These are phyloP conservation scores for Lycodopsis pacificus DNA, from an alignment of 2,797 vertebrate species.

Conservation along the genomic window DNA sequence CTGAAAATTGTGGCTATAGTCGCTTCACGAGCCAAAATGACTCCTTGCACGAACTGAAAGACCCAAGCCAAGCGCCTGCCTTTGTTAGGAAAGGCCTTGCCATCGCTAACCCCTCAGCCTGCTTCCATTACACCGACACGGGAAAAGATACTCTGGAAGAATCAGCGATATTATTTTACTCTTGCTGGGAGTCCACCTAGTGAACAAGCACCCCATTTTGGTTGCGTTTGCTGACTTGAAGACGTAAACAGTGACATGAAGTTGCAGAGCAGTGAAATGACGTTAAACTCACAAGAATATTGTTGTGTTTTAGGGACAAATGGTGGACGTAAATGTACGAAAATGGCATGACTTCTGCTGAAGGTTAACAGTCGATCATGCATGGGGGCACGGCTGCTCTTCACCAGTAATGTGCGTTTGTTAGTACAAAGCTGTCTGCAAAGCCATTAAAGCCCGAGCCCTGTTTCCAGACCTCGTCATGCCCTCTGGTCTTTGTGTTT, in stretches of 20 bases:
- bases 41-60: slow-evolving; percentile 44
- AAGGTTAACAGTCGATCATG: slow-evolving; percentile 70
- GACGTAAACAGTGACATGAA: slow-evolving; percentile 18
- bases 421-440: slow-evolving; percentile 69
- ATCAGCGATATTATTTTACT: slow-evolving; percentile 34
- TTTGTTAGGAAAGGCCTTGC: slow-evolving; percentile 31
- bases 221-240: slow-evolving; percentile 25
- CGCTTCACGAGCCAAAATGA: slow-evolving; percentile 28
- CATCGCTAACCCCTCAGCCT: slow-evolving; percentile 37
- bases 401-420: slow-evolving; percentile 65
- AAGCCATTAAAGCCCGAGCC: slow-evolving; percentile 69
- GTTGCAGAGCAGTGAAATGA: slow-evolving; percentile 12
- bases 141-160: slow-evolving; percentile 44
- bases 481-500: slow-evolving; percentile 77
- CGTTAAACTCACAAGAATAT: not conserved
- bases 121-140: slow-evolving; percentile 46
- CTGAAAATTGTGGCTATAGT: slow-evolving; percentile 35
- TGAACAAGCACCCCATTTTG: slow-evolving; percentile 18
- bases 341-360: slow-evolving; percentile 32
- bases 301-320: not conserved
- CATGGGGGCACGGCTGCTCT: slow-evolving; percentile 52
- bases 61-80: slow-evolving; percentile 40
- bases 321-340: slow-evolving; percentile 2
- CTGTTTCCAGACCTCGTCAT: slow-evolving; percentile 64
- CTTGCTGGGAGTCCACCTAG: slow-evolving; percentile 20